Conservation (phyloP, 2,888 invertebrate genomes). For the Nemoura dubitans region DNA sequence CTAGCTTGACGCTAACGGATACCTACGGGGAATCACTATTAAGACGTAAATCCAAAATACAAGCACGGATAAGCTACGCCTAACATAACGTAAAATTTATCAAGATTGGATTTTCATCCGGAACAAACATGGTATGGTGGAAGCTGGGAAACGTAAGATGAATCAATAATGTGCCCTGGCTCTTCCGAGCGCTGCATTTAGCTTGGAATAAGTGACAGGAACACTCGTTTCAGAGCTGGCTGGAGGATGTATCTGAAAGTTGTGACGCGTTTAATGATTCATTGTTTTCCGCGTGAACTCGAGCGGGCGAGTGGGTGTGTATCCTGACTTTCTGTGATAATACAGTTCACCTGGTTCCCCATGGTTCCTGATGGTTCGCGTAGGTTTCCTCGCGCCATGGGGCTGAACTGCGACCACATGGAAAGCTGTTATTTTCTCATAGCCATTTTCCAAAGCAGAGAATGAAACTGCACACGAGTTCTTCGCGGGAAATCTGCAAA, state of each 20-base stretch:
- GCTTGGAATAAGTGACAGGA: not conserved
- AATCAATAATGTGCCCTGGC: not conserved
- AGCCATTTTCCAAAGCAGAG: not conserved
- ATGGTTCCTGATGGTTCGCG: too few relatives aligned
- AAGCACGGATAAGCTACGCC: not conserved
- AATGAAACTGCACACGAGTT: too few relatives aligned
- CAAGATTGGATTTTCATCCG: slow-evolving; percentile 12
- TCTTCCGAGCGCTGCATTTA: too few relatives aligned
- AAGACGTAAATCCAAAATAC: not conserved
- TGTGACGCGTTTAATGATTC: not conserved
- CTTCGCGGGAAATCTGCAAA: too few relatives aligned
- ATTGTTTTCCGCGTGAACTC: not conserved
- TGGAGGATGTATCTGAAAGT: not conserved
- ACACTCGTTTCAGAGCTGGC: not conserved
- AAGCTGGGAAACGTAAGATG: not conserved
- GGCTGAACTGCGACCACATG: not conserved
- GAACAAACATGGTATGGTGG: not conserved
- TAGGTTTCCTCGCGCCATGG: not conserved
- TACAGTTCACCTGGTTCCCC: not conserved
- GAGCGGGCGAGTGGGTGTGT: not conserved
- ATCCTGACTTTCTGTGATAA: not conserved
- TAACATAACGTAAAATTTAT: not conserved
- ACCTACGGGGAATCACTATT: not conserved
- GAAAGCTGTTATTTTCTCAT: not conserved
- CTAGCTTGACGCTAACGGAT: not conserved